phyloP scores from a whole-genome alignment of 1,140 invertebrate species.

The Meteorus sp. region DNA sequence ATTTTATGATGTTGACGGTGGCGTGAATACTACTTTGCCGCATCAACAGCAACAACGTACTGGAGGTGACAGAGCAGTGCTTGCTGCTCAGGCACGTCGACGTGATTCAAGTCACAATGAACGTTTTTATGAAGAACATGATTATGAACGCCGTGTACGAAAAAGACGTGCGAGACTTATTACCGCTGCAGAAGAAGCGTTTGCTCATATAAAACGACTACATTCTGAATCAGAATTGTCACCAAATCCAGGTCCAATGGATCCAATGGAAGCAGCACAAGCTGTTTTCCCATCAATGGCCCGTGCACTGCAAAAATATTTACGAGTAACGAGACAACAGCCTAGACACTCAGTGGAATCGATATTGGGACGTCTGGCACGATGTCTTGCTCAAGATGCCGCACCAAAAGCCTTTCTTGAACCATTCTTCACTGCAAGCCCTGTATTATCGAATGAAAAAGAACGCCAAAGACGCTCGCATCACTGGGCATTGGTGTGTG shows the following conservation, averaged over 20 bases:
- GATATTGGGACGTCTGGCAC: constrained; percentile 83
- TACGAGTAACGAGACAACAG: constrained; percentile 92
- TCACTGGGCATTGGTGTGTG: constrained; percentile 92
- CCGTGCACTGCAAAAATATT: constrained; percentile 92
- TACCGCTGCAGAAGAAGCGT: constrained; percentile 94
- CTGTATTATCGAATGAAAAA: constrained; percentile 79
- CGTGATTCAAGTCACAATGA: constrained; percentile 93
- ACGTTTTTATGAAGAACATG: constrained; percentile 95
- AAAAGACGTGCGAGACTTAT: constrained; percentile 88
- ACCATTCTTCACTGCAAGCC: constrained; percentile 78
- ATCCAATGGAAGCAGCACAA: constrained; percentile 93
- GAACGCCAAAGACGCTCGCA: constrained; percentile 73
- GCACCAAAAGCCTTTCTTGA: constrained; percentile 93
- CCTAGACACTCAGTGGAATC: constrained; percentile 92
- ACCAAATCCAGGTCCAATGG: constrained; percentile 70
- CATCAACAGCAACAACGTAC: constrained; percentile 63
- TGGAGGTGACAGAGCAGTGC: constrained; percentile 65
- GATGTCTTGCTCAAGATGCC: constrained; percentile 89
- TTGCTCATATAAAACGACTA: constrained; percentile 89
- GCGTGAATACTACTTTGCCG: constrained; percentile 67
- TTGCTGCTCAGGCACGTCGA: constrained; percentile 73
- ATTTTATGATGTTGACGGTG: constrained; percentile 94
- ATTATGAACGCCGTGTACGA: constrained; percentile 90
- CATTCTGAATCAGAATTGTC: constrained; percentile 65
- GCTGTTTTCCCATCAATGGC: constrained; percentile 97